These are phyloP conservation scores for Ooceraea biroi DNA, from an alignment of 1,140 invertebrate species.

Conservation along the genomic window DNA sequence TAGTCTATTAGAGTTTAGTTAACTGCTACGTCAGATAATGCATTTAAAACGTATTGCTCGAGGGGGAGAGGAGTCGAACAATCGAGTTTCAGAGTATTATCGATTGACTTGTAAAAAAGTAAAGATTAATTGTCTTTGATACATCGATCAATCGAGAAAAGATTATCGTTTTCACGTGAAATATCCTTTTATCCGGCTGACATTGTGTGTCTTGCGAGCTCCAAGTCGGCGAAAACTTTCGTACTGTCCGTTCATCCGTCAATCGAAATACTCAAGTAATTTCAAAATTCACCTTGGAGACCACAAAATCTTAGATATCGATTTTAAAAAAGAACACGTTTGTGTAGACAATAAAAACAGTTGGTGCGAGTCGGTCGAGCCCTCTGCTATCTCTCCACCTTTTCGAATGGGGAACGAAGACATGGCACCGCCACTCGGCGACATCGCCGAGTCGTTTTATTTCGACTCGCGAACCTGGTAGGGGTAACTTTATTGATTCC, in stretches of 20 bases:
- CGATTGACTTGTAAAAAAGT: background rate
- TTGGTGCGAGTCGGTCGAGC: background rate
- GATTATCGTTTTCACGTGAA: conserved; percentile 2
- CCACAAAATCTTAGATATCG: background rate
- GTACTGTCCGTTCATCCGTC: too few relatives aligned
- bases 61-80: conserved; percentile 38
- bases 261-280: background rate
- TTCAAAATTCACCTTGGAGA: background rate
- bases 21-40: conserved; percentile 57
- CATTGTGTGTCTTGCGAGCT: too few relatives aligned
- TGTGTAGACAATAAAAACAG: conserved; percentile 40
- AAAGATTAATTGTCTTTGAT: background rate
- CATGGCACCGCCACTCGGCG: conserved; percentile 75
- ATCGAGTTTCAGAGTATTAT: conserved; percentile 25
- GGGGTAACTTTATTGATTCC: conserved; percentile 77
- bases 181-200: too few relatives aligned
- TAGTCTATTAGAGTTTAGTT: conserved; percentile 65
- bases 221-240: too few relatives aligned
- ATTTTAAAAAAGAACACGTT: background rate
- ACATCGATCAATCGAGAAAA: background rate
- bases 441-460: conserved; percentile 78
- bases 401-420: background rate
- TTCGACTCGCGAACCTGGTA: conserved; percentile 67
- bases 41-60: conserved; percentile 50
- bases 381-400: background rate